Evolutionary conservation across 2,888 invertebrate genomes (phyloP).

Genomic region (Polyommatus icarus): DNA sequence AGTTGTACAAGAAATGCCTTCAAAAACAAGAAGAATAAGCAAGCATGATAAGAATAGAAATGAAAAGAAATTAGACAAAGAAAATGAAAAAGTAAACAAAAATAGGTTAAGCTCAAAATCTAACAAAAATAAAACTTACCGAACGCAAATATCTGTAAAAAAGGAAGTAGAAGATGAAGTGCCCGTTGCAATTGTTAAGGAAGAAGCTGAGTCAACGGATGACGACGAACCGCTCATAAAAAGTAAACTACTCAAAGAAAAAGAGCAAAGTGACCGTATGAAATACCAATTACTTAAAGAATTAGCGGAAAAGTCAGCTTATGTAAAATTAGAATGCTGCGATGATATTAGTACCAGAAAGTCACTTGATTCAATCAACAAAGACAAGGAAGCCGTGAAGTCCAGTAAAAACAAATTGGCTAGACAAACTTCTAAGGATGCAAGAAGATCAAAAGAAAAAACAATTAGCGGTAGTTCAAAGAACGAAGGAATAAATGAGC

Average conservation of each 20-base stretch:
- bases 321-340: slow-evolving; percentile 74
- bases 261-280: slow-evolving; percentile 60
- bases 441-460: slow-evolving; percentile 57
- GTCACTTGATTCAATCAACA: slow-evolving; percentile 58
- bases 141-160: slow-evolving; percentile 41
- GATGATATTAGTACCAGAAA: slow-evolving; percentile 70
- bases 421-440: slow-evolving; percentile 48
- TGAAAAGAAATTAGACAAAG: slow-evolving; percentile 53
- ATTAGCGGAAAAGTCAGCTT: slow-evolving; percentile 72
- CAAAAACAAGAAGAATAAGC: slow-evolving; percentile 43
- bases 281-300: slow-evolving; percentile 71
- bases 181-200: slow-evolving; percentile 56
- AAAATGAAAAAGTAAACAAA: slow-evolving; percentile 51
- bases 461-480: slow-evolving; percentile 59
- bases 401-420: slow-evolving; percentile 54
- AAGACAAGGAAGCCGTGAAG: slow-evolving; percentile 60
- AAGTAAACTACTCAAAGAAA: slow-evolving; percentile 69
- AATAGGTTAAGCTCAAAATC: slow-evolving; percentile 48
- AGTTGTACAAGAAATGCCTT: slow-evolving; percentile 34
- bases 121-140: slow-evolving; percentile 50
- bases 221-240: slow-evolving; percentile 72
- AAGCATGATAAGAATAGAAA: slow-evolving; percentile 49
- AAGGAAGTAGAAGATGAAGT: slow-evolving; percentile 52
- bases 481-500: slow-evolving; percentile 57
- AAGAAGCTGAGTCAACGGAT: slow-evolving; percentile 68